Base-by-base conservation (phyloP, 35 echinoderm and acorn worm species). In the Chiridota heheva region DNA sequence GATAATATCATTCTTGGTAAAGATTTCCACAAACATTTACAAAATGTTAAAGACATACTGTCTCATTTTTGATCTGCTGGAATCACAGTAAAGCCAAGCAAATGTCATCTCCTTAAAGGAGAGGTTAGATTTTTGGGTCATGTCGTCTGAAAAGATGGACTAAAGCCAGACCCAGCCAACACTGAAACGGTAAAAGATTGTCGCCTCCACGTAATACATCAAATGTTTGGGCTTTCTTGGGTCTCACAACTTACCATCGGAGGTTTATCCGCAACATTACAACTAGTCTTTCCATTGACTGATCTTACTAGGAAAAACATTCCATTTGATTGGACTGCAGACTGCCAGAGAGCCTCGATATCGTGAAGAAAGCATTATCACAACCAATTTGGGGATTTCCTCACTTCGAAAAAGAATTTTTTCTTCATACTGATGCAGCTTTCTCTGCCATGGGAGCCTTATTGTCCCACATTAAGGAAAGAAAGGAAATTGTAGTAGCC, bases 51-150 rank as follows among this genome's bases (percentile, higher is more conserved):
- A 38, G 58, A 73, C 20, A 76, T 92, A 7, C 59, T 92, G 13
- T 3, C 53, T 7, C 38, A 69, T 4, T 73, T 92, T 5, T 33
- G 68, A 29, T 8, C 59, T 4, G 58, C 76, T 51, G 82, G 74
- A n/a, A 57, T 92, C 0, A 92, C 85, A 65, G 36, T 86, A 0
- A 61, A 86, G 56, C 75, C 76, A 2, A 24, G 73, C 18, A 92
- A 92, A 29, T 92, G 75, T 49, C 27, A 58, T 41, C 77, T 86
- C 20, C 76, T 82, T 46, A 12, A 81, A 16, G 65, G 25, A 7
- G 42, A 77, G 39, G 68, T 92, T 15, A 69, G 72, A 7, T 92
- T 46, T 40, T 38, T 92, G 0, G 83, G 76, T 18, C 78, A 86
- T 58, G 45, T 88, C 1, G 86, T 88, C 7, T 70, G 34, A 13